Evolutionary conservation across 2,888 invertebrate species (phyloP), one percentile per base, ranked within the genome.

Genomic region (Celastrina argiolus): DNA sequence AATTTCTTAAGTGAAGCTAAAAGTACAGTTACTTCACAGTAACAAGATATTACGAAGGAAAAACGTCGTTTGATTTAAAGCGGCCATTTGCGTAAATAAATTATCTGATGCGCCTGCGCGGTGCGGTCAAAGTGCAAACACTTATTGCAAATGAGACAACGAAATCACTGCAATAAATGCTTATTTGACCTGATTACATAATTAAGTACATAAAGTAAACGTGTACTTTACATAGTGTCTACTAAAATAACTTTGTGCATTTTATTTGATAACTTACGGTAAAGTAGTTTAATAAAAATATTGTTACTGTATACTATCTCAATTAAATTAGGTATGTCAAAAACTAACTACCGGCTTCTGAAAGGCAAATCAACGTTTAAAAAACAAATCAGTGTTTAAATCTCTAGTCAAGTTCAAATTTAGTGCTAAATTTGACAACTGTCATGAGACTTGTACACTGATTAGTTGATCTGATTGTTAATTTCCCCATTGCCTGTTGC

Each of bases 41-140:
- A 61, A 61, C 36, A 36, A 61, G 61, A 34, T 59, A 61, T 61
- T 61, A 39, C 61, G 61, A 18, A 39, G 61, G 34, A 61, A 61
- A 61, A 61, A 61, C 61, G 61, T 39, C 34, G 18, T 61, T 36
- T 61, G 61, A 61, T 39, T 61, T 61, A 39, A 22, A 16, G 14
- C 16, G 61, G 34, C 31, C 31, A 36, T 61, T 61, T 36, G 36
- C 61, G 34, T 59, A 22, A 22, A 61, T 39, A 61, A 61, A 61
- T 61, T 61, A 36, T 36, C 61, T 39, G 61, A 61, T 61, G 36
- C 61, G 34, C 18, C 16, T 36, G 34, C 59, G 22, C 18, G 12
- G 36, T 12, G 61, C 61, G 61, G 61, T 61, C 61, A 61, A 22
- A 61, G 61, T 61, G 61, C 61, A 61, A 61, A 61, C 16, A 61